A percentile compares a stretch with the other conserved stretches of the same genome.
phyloP scores from a whole-genome alignment of 2,797 vertebrate genomes.

The Sebastes hopkinsi region DNA sequence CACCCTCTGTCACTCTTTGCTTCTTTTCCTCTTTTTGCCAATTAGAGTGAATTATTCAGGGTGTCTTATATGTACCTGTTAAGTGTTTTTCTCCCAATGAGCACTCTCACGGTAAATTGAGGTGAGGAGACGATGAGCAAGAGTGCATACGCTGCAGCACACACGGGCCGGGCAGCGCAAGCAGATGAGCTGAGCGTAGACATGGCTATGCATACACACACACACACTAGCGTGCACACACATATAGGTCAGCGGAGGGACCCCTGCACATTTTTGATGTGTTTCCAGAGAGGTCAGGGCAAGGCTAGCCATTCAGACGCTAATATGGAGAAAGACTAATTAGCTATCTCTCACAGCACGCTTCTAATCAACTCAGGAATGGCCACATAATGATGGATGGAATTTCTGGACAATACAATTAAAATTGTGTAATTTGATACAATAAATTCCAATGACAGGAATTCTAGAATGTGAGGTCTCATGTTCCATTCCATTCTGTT shows the following conservation, averaged over 20 bases:
- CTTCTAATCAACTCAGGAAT: slow-evolving; percentile 37
- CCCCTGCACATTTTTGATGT: slow-evolving; percentile 51
- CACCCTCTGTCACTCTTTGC: slow-evolving; percentile 40
- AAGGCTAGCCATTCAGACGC: slow-evolving; percentile 37
- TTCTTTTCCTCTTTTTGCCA: slow-evolving; percentile 48
- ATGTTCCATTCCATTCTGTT: slow-evolving; percentile 13
- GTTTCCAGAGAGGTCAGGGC: slow-evolving; percentile 45
- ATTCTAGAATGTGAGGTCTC: background rate
- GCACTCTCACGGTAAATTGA: slow-evolving; percentile 64
- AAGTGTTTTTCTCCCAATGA: slow-evolving; percentile 67
- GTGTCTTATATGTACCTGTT: slow-evolving; percentile 60
- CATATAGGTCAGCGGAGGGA: slow-evolving; percentile 26
- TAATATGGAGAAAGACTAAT: slow-evolving; percentile 52
- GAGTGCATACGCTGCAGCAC: slow-evolving; percentile 27
- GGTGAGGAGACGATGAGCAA: slow-evolving; percentile 52
- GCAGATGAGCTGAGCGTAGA: slow-evolving; percentile 34
- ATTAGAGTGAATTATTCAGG: slow-evolving; percentile 73
- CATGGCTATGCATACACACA: background rate
- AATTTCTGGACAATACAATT: slow-evolving; percentile 34
- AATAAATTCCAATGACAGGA: slow-evolving; percentile 21
- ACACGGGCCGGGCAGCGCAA: background rate
- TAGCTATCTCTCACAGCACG: slow-evolving; percentile 31
- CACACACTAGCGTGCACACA: background rate
- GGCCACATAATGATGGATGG: slow-evolving; percentile 12
- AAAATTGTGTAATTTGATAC: slow-evolving; percentile 32